A percentile compares a stretch with the other conserved stretches of the same genome.
Conservation (phyloP, 2,888 invertebrate genomes). For the Cryptosula pallasiana region DNA sequence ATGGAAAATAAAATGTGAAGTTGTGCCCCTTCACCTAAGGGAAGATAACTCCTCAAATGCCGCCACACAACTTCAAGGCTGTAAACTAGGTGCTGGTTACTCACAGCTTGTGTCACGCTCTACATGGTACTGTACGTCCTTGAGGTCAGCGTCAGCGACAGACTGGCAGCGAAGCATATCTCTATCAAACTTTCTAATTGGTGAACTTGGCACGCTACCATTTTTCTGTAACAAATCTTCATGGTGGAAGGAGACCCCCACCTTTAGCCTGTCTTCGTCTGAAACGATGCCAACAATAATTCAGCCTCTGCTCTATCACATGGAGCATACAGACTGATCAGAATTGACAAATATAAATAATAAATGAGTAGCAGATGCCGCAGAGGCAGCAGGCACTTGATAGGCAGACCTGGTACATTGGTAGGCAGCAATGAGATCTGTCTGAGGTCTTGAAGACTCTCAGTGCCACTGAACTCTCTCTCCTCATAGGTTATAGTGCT, state of each 20-base stretch:
- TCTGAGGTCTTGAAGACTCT: slow-evolving; percentile 12
- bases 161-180: neutral
- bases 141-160: slow-evolving; percentile 1
- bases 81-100: no score
- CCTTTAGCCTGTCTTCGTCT: neutral
- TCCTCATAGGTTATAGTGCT: neutral
- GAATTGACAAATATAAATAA: no score
- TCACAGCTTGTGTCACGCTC: slow-evolving; percentile 3
- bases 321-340: no score
- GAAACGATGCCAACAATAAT: no score
- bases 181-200: neutral
- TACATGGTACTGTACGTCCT: neutral
- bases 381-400: no score
- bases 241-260: neutral
- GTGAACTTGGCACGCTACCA: neutral
- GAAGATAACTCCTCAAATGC: no score
- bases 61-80: no score
- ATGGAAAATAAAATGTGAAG: no score
- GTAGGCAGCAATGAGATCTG: neutral
- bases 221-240: neutral
- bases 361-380: no score
- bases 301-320: no score
- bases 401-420: no score
- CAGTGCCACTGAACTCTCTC: neutral
- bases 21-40: no score